Evolutionary conservation across 2,113 vertebrate genomes (phyloP).

Genomic region (Callopanchax toddi): DNA sequence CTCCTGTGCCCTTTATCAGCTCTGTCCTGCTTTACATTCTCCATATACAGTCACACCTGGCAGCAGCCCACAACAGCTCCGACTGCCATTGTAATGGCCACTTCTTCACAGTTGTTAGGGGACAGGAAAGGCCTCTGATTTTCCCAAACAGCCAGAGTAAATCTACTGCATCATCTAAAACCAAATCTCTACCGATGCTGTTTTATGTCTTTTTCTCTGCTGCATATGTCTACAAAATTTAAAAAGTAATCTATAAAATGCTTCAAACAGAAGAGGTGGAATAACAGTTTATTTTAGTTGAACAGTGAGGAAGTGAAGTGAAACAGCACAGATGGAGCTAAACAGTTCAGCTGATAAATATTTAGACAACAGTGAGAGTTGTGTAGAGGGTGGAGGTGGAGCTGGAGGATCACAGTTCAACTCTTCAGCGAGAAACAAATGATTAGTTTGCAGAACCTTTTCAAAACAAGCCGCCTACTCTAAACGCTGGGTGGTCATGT

Average conservation of each 20-base stretch:
- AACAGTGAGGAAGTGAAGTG: neutral
- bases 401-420: constrained; percentile 8
- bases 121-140: neutral
- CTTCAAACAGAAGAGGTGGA: neutral
- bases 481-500: neutral
- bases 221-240: neutral
- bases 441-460: constrained; percentile 3
- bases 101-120: constrained; percentile 13
- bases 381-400: neutral
- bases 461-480: neutral
- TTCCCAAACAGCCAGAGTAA: neutral
- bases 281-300: neutral
- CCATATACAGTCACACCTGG: constrained; percentile 20
- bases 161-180: neutral
- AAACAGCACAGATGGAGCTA: neutral
- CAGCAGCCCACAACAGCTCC: constrained; percentile 26
- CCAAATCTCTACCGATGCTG: neutral
- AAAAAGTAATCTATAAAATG: neutral
- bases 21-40: constrained; percentile 14
- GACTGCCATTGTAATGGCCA: constrained; percentile 7
- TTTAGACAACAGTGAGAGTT: constrained; percentile 3
- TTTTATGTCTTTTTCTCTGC: neutral
- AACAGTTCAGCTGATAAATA: neutral
- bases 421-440: neutral
- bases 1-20: constrained; percentile 19